Base-by-base conservation (phyloP, 1,140 invertebrate genomes). In the Drosophila albomicans region DNA sequence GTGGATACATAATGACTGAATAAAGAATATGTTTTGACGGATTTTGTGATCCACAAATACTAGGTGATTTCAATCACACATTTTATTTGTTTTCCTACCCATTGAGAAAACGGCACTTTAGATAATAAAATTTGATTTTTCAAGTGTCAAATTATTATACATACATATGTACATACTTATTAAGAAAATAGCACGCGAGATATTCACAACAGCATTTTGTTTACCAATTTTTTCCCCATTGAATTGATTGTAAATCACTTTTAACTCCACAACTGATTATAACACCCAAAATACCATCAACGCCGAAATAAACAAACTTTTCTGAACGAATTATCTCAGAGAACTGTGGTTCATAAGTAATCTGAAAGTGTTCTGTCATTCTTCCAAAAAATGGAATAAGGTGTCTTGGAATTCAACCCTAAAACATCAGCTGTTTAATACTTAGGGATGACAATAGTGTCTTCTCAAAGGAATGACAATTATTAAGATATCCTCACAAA, bases 281-380 rank as follows among this genome's bases (percentile, higher is more conserved):
- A 58, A 71, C 56, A 71, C 59, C 45, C 35, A 57, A 38, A 75
- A 41, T 48, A 75, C 56, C 43, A 75, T 63, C 63, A 54, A 59
- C 35, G 25, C 43, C 59, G 52, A 25, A 61, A 59, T 54, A 59
- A 63, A 43, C 35, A 70, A 75, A 75, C 73, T 68, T 65, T 62
- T 54, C 61, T 71, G 59, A 71, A 75, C 59, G 73, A 75, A 70
- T 64, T 45, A 63, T 75, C 61, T 52, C 45, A 46, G 73, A 65
- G 59, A 71, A 75, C 73, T 75, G 66, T 54, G 13, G 49, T 35
- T 25, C 56, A 41, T 48, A 41, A 15, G 28, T 49, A 57, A 57
- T 48, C 52, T 57, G 11, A 48, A 20, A 46, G 49, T 38, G 45
- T 48, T 51, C 32, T 49, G 52, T 28, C 30, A 51, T 43, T 11